These are phyloP conservation scores for Globia sparganii DNA, from an alignment of 2,888 invertebrate species.

Conservation along the genomic window DNA sequence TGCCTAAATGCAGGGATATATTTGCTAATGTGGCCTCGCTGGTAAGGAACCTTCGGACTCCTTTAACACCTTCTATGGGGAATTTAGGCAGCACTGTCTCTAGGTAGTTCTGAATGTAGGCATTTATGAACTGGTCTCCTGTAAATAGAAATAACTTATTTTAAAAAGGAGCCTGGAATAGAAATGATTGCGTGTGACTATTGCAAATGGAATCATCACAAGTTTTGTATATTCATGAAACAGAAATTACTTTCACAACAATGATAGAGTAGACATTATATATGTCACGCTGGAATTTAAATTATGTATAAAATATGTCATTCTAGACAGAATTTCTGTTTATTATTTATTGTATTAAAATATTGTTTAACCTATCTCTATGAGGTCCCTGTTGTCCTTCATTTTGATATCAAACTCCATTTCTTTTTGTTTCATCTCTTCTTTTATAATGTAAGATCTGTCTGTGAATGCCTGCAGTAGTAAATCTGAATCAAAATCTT, in stretches of 20 bases:
- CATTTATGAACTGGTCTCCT: constrained; percentile 92
- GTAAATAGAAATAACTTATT: constrained; percentile 47
- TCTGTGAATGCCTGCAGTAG: constrained; percentile 95
- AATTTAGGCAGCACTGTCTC: constrained; percentile 92
- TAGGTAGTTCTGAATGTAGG: constrained; percentile 93
- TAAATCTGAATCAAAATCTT: constrained; percentile 93
- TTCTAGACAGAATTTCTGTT: background rate
- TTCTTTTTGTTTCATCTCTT: constrained; percentile 92
- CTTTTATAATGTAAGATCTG: constrained; percentile 93
- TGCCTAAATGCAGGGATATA: constrained; percentile 94
- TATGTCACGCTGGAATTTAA: background rate
- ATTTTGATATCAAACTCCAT: constrained; percentile 93
- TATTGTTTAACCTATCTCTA: constrained; percentile 88
- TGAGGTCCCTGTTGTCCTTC: constrained; percentile 92
- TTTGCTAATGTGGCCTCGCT: constrained; percentile 92
- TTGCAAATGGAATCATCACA: background rate
- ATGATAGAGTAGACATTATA: background rate
- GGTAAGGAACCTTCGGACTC: constrained; percentile 92
- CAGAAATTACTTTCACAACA: background rate
- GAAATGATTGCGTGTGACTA: background rate
- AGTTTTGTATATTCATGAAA: background rate
- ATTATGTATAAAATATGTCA: background rate
- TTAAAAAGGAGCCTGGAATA: background rate
- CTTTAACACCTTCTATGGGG: constrained; percentile 94
- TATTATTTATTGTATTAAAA: background rate